Evolutionary conservation across 2,113 vertebrate genomes (phyloP).

Genomic region (Chloropsis cyanopogon): DNA sequence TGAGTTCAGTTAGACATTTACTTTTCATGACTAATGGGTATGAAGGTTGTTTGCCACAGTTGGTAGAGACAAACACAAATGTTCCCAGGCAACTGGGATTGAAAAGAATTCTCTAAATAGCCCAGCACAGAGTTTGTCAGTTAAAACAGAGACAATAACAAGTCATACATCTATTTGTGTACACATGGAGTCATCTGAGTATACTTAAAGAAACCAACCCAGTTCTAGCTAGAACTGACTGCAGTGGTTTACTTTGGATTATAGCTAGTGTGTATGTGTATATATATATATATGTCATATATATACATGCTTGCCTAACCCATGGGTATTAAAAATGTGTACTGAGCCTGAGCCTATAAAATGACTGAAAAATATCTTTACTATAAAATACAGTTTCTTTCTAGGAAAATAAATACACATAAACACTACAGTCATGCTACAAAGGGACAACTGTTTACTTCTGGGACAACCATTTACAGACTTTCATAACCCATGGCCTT

Average conservation of each 20-base stretch:
- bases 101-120: not conserved
- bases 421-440: not conserved
- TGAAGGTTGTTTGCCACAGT: conserved; percentile 41
- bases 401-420: not conserved
- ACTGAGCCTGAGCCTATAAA: not conserved
- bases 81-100: conserved; percentile 36
- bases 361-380: not conserved
- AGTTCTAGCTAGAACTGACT: not conserved
- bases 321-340: not conserved
- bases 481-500: not conserved
- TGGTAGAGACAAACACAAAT: not conserved
- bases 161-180: not conserved
- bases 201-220: not conserved
- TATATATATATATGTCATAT: too few relatives aligned
- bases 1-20: conserved; percentile 53
- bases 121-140: not conserved
- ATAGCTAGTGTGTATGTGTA: not conserved
- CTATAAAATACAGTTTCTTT: not conserved
- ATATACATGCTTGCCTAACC: not conserved
- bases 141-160: not conserved
- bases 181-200: not conserved
- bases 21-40: conserved; percentile 54
- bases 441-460: not conserved
- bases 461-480: not conserved
- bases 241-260: not conserved